phyloP scores from a whole-genome alignment of 2,797 vertebrate genomes.

The Urosaurus nigricauda region DNA sequence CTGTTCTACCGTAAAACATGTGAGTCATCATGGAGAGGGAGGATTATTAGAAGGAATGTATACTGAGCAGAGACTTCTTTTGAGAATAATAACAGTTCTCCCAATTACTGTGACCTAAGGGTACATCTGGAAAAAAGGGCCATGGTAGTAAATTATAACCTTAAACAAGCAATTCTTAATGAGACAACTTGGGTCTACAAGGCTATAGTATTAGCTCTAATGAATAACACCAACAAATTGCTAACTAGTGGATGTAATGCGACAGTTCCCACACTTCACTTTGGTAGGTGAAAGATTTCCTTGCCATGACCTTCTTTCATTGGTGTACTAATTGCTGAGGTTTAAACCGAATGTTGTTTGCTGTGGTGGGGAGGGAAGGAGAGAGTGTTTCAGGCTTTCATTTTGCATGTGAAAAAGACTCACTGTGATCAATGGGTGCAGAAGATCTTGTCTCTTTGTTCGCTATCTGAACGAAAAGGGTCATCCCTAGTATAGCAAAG shows the following conservation, averaged over 20 bases:
- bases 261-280: neutral
- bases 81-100: neutral
- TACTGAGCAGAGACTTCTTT: neutral
- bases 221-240: neutral
- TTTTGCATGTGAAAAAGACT: neutral
- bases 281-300: neutral
- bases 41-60: neutral
- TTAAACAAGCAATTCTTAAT: conserved; percentile 19
- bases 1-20: neutral
- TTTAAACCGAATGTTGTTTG: neutral
- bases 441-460: neutral
- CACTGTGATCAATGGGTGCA: neutral
- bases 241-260: neutral
- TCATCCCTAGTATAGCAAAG: neutral
- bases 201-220: neutral
- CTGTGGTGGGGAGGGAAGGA: no score
- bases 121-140: neutral
- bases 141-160: neutral
- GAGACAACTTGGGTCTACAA: neutral
- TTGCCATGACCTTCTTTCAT: neutral
- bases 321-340: neutral
- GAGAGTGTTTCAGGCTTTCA: neutral
- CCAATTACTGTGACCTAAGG: neutral
- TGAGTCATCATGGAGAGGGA: neutral
- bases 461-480: neutral